Evolutionary conservation across 2,797 vertebrate species (phyloP).

Genomic region (Gobio occitaniae): DNA sequence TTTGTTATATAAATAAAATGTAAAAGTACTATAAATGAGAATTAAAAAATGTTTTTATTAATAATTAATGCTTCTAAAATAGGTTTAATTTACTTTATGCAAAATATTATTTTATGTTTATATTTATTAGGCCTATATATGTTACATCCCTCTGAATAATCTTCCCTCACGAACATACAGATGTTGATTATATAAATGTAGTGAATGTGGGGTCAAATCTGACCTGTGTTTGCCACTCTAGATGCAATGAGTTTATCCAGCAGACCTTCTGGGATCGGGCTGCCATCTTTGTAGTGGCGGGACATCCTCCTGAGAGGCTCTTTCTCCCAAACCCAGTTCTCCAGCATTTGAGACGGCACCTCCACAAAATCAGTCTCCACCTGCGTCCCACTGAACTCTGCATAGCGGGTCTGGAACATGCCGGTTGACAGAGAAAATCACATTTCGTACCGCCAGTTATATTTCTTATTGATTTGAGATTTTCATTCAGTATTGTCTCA

Average conservation of each 20-base stretch:
- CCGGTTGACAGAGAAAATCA: constrained; percentile 1
- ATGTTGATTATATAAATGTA: not conserved
- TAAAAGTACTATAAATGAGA: not conserved
- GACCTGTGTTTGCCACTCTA: constrained; percentile 93
- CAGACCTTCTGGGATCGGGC: constrained; percentile 81
- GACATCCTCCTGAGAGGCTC: constrained; percentile 90
- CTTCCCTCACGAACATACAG: not conserved
- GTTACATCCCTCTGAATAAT: not conserved
- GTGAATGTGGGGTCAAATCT: constrained; percentile 3
- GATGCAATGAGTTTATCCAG: constrained; percentile 91
- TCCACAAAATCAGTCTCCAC: constrained; percentile 97
- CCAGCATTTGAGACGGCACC: constrained; percentile 95
- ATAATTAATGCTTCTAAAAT: not conserved
- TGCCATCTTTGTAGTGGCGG: constrained; percentile 88
- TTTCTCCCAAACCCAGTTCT: constrained; percentile 98
- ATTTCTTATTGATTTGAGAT: not conserved
- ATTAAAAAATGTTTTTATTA: too few species aligned
- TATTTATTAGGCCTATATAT: not conserved
- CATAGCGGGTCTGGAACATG: constrained; percentile 84
- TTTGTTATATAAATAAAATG: not conserved
- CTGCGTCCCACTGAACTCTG: constrained; percentile 92
- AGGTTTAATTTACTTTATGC: not conserved
- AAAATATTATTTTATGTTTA: not conserved
- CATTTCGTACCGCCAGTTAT: not conserved
- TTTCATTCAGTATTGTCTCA: not conserved